Evolutionary conservation across 92 coral and sea anemone species (phyloP).

Genomic region (Heliopora coerulea): DNA sequence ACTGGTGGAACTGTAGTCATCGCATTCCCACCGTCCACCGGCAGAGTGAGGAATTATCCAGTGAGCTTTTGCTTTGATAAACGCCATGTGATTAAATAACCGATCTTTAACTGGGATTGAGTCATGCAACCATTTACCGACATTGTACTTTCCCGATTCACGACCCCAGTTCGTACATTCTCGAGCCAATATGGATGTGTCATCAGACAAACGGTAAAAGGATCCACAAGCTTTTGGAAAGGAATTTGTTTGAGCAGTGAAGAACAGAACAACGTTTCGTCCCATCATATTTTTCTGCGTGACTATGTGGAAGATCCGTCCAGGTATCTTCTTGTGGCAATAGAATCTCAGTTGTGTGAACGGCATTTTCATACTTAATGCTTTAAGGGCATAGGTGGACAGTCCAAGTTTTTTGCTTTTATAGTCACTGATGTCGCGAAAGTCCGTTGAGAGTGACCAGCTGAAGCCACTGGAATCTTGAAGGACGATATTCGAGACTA

Average conservation of each 20-base stretch:
- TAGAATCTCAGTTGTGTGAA: constrained; percentile 74
- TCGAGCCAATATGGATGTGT: constrained; percentile 60
- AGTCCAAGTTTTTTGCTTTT: constrained; percentile 53
- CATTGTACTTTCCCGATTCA: constrained; percentile 28
- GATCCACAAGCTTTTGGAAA: constrained; percentile 70
- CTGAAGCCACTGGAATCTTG: constrained; percentile 29
- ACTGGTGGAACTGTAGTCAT: constrained; percentile 1
- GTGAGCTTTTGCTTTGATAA: background rate
- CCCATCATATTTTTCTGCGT: constrained; percentile 56
- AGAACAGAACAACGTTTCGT: constrained; percentile 52
- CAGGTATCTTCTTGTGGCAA: constrained; percentile 64
- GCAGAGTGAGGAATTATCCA: background rate
- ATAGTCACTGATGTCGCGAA: constrained; percentile 55
- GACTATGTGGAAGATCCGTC: constrained; percentile 71
- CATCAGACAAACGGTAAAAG: constrained; percentile 63
- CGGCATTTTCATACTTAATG: constrained; percentile 48
- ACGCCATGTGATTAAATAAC: constrained; percentile 39
- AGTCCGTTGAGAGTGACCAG: constrained; percentile 44
- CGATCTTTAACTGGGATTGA: background rate
- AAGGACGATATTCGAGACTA: constrained; percentile 56
- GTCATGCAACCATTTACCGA: constrained; percentile 68
- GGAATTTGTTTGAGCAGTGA: constrained; percentile 42
- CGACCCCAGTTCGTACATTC: constrained; percentile 73
- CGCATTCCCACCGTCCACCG: constrained; percentile 40
- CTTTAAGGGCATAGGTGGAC: constrained; percentile 46